A percentile compares a stretch with the other conserved stretches of the same genome.
These are phyloP conservation scores for Machaerirhynchus nigripectus DNA, from an alignment of 2,113 vertebrate genomes.

Conservation along the genomic window DNA sequence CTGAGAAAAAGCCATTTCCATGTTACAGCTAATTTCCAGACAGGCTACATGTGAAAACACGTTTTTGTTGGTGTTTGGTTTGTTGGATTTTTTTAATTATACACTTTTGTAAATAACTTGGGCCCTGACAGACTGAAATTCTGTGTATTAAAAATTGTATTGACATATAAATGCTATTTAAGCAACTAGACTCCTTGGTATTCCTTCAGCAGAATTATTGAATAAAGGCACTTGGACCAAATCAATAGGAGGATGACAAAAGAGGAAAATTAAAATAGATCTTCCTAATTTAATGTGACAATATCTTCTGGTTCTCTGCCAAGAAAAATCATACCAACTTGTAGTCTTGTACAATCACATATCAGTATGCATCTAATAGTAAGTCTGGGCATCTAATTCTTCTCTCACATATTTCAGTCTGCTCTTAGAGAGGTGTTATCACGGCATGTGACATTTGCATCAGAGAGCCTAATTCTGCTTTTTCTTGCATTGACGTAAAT, in stretches of 20 bases:
- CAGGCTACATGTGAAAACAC: background rate
- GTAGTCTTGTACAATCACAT: background rate
- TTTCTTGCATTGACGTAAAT: background rate
- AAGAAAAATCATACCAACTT: background rate
- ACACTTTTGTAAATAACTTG: background rate
- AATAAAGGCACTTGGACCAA: background rate
- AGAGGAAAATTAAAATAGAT: slow-evolving; percentile 30
- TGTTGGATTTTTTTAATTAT: background rate
- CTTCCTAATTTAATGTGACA: slow-evolving; percentile 9
- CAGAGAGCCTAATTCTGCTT: background rate
- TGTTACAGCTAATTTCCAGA: background rate
- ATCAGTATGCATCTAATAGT: background rate
- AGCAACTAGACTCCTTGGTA: background rate
- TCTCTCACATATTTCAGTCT: background rate
- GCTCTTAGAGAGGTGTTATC: background rate
- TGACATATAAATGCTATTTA: slow-evolving; percentile 16
- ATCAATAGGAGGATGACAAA: slow-evolving; percentile 13
- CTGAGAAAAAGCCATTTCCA: background rate
- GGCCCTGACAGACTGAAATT: background rate
- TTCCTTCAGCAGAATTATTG: slow-evolving; percentile 10
- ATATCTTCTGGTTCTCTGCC: background rate
- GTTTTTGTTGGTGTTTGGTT: background rate
- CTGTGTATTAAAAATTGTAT: background rate
- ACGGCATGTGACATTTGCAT: background rate
- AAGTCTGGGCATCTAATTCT: background rate